These are phyloP conservation scores for Brachyhypopomus occidentalis DNA, from an alignment of 2,113 vertebrate genomes.

Conservation along the genomic window DNA sequence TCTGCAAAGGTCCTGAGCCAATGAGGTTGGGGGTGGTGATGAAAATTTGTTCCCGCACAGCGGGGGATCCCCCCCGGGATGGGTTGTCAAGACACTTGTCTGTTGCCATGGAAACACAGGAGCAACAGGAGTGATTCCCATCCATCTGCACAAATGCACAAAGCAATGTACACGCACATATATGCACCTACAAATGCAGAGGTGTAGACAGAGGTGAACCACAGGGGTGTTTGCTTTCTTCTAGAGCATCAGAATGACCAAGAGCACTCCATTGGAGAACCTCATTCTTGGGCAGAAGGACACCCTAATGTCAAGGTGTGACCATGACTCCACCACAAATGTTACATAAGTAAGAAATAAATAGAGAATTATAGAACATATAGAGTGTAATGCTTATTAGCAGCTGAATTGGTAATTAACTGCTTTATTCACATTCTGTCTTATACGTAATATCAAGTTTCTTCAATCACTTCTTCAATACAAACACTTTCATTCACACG, in stretches of 20 bases:
- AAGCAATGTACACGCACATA: not conserved
- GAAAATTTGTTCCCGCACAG: slow-evolving; percentile 35
- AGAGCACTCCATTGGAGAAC: slow-evolving; percentile 62
- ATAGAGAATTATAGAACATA: not conserved
- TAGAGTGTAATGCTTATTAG: not conserved
- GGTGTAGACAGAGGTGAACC: not conserved
- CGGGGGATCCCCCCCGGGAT: slow-evolving; percentile 54
- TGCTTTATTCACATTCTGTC: not conserved
- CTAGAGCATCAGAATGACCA: slow-evolving; percentile 66
- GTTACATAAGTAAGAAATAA: no score
- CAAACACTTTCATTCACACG: slow-evolving; percentile 21
- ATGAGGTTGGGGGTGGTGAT: slow-evolving; percentile 23
- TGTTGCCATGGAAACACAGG: slow-evolving; percentile 57
- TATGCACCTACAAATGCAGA: not conserved
- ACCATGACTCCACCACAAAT: slow-evolving; percentile 2
- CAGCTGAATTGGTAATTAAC: no score
- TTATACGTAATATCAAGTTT: not conserved
- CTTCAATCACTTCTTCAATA: not conserved
- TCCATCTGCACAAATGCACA: slow-evolving; percentile 17
- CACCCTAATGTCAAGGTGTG: slow-evolving; percentile 67
- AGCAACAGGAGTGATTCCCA: slow-evolving; percentile 48
- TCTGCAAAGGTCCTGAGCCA: slow-evolving; percentile 24
- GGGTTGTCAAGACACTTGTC: slow-evolving; percentile 52
- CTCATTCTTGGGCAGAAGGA: slow-evolving; percentile 61
- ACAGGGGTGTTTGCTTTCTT: slow-evolving; percentile 39